These are phyloP conservation scores for Percina caprodes DNA, from an alignment of 2,113 vertebrate genomes.

Conservation along the genomic window DNA sequence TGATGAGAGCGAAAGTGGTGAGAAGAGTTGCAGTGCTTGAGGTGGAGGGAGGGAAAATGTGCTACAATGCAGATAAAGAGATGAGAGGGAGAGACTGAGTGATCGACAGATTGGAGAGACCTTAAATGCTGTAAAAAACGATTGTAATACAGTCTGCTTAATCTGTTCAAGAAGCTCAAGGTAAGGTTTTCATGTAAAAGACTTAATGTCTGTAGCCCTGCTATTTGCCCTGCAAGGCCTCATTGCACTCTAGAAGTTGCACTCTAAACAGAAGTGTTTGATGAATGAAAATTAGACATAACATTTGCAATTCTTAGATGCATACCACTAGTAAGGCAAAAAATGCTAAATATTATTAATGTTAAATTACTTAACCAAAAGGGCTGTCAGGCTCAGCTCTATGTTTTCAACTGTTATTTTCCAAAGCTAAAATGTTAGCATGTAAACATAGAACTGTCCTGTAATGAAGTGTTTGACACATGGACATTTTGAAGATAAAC, in stretches of 20 bases:
- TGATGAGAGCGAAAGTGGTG: slow-evolving; percentile 39
- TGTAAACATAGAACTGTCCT: neutral
- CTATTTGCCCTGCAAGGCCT: neutral
- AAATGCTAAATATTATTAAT: neutral
- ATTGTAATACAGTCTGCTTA: neutral
- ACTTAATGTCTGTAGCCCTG: neutral
- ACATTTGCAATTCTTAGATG: neutral
- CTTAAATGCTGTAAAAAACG: neutral
- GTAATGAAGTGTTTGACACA: neutral
- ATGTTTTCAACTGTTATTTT: neutral
- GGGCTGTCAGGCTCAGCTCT: neutral
- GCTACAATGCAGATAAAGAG: slow-evolving; percentile 60
- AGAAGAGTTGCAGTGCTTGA: slow-evolving; percentile 23
- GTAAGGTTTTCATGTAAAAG: slow-evolving; percentile 6
- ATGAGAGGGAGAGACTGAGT: slow-evolving; percentile 26
- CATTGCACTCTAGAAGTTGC: neutral
- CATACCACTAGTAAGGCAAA: neutral
- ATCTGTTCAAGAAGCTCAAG: neutral
- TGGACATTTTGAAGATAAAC: neutral
- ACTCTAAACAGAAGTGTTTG: neutral
- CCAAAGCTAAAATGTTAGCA: neutral
- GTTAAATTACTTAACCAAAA: neutral
- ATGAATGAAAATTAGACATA: neutral
- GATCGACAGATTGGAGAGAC: slow-evolving; percentile 22
- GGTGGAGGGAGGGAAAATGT: slow-evolving; percentile 28